A percentile compares a stretch with the other conserved stretches of the same genome.
Conservation (phyloP, 2,797 vertebrate genomes). For the Anguilla marmorata region DNA sequence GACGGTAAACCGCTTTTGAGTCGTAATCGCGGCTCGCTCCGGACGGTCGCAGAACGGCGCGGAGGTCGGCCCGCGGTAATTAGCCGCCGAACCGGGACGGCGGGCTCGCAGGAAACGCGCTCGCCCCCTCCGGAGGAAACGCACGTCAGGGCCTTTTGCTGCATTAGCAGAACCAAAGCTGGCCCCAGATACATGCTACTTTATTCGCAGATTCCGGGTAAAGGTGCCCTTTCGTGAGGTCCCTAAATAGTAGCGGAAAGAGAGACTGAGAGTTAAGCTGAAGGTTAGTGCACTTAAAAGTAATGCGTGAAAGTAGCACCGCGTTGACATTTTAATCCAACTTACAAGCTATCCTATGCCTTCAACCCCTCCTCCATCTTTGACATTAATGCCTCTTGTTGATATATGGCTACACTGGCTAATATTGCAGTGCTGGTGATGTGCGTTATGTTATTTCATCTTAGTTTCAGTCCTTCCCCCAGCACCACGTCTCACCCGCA, state of each 20-base stretch:
- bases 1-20: conserved; percentile 16
- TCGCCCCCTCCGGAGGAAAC: conserved; percentile 30
- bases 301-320: background rate
- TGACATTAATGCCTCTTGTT: background rate
- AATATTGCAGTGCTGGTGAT: background rate
- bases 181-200: conserved; percentile 46
- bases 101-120: conserved; percentile 1
- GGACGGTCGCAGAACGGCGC: background rate
- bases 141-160: conserved; percentile 26
- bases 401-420: background rate
- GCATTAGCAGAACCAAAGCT: conserved; percentile 29
- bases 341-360: background rate
- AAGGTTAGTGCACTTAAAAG: conserved; percentile 34
- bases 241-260: conserved; percentile 10
- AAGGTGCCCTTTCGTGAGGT: conserved; percentile 38
- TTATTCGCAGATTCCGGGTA: conserved; percentile 44
- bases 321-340: background rate
- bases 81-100: background rate
- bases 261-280: conserved; percentile 17
- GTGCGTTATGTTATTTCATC: background rate
- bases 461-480: conserved; percentile 12
- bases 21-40: conserved; percentile 27
- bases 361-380: background rate
- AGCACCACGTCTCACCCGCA: background rate
- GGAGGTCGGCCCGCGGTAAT: conserved; percentile 35